phyloP scores from a whole-genome alignment of 2,888 invertebrate genomes.

The Trissolcus brochymenae region DNA sequence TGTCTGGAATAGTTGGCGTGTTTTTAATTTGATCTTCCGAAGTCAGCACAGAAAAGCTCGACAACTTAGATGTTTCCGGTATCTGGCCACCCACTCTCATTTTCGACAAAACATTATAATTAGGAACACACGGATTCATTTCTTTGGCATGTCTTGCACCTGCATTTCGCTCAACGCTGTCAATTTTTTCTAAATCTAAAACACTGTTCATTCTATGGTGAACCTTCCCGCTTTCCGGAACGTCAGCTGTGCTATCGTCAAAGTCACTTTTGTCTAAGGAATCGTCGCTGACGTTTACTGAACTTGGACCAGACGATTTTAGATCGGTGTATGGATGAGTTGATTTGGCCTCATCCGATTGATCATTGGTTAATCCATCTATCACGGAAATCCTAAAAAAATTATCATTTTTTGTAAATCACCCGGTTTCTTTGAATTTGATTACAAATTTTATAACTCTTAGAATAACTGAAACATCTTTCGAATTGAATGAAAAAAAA shows the following conservation, averaged over 20 bases:
- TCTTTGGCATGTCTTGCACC: conserved; percentile 69
- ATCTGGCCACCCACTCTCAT: conserved; percentile 17
- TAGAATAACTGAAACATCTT: not conserved
- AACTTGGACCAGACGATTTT: conserved; percentile 79
- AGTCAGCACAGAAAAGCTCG: conserved; percentile 34
- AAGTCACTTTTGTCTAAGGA: conserved; percentile 78
- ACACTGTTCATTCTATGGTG: conserved; percentile 70
- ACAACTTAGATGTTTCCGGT: conserved; percentile 29
- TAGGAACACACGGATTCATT: conserved; percentile 48
- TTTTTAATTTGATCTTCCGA: conserved; percentile 37
- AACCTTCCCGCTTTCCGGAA: conserved; percentile 69
- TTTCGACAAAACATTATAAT: conserved; percentile 28
- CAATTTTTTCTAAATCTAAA: conserved; percentile 68
- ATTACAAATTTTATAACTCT: not conserved
- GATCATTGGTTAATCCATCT: conserved; percentile 60
- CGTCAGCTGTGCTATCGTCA: conserved; percentile 70
- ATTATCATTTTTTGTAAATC: too few species aligned
- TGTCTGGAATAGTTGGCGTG: conserved; percentile 34
- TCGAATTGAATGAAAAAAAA: not conserved
- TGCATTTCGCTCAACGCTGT: conserved; percentile 66
- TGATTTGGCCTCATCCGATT: conserved; percentile 65
- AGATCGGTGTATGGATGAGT: conserved; percentile 68
- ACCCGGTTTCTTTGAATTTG: too few species aligned
- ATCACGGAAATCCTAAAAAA: conserved; percentile 67
- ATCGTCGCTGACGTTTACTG: conserved; percentile 79